A percentile compares a stretch with the other conserved stretches of the same genome.
phyloP scores from a whole-genome alignment of 2,888 invertebrate species.

The Pomacea canaliculata region DNA sequence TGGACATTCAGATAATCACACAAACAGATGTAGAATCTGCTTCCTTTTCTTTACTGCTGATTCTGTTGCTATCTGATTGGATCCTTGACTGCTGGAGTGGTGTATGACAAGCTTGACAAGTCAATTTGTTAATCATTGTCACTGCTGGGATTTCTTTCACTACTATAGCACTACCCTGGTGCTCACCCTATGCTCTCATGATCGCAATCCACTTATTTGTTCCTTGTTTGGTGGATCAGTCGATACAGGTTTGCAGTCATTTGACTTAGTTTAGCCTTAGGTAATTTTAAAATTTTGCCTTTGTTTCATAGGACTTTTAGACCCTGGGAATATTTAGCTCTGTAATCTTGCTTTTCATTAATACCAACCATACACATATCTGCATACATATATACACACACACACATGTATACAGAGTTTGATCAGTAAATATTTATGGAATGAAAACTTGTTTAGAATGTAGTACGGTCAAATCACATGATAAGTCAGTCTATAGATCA shows the following conservation, averaged over 20 bases:
- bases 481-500: no score
- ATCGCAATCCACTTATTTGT: conserved; percentile 52
- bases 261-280: no score
- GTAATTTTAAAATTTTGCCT: no score
- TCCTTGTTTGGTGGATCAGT: conserved; percentile 66
- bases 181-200: conserved; percentile 58
- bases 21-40: conserved; percentile 58
- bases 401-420: no score
- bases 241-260: conserved; percentile 41
- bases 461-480: no score
- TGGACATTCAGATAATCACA: conserved; percentile 64
- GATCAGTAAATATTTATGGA: no score
- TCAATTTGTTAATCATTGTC: conserved; percentile 36
- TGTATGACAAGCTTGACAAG: conserved; percentile 56
- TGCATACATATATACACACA: no score
- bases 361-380: no score
- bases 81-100: conserved; percentile 61
- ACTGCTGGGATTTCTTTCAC: conserved; percentile 63
- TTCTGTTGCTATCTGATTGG: conserved; percentile 68
- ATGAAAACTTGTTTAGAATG: no score
- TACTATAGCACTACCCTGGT: conserved; percentile 67
- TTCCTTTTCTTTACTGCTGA: conserved; percentile 66
- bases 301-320: no score
- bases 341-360: no score
- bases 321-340: no score